Percentiles rank a stretch among this genome's conserved stretches.
Evolutionary conservation across 2,797 vertebrate species (phyloP).

Genomic region (Notoglanidium macrostoma): DNA sequence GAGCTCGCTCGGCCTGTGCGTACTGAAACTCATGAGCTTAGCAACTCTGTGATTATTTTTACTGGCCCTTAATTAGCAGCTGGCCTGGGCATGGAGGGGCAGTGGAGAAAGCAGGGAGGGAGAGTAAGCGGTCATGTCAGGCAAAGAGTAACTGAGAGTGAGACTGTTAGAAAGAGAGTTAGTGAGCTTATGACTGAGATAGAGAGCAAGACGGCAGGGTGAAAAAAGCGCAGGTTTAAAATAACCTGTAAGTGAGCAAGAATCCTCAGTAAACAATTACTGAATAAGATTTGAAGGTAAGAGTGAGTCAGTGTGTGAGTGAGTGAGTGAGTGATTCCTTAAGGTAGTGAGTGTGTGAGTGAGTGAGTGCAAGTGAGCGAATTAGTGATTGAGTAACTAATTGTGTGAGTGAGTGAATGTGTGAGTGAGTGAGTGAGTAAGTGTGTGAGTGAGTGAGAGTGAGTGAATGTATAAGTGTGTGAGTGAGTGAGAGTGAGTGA

Average conservation of each 20-base stretch:
- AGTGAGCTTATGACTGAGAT: background rate
- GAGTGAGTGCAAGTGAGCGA: background rate
- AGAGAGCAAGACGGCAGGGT: background rate
- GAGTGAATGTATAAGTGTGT: too few relatives aligned
- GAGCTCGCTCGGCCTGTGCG: slow-evolving; percentile 57
- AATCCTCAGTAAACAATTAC: background rate
- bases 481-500: too few relatives aligned
- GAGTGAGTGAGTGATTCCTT: background rate
- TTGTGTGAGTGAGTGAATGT: background rate
- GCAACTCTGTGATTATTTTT: slow-evolving; percentile 64
- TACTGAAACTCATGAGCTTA: slow-evolving; percentile 59
- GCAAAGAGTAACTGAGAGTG: background rate
- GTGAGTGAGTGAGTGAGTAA: background rate
- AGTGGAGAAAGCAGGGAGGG: background rate
- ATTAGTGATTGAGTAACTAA: background rate
- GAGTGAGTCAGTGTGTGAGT: background rate
- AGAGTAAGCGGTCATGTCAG: background rate
- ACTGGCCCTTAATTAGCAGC: slow-evolving; percentile 63
- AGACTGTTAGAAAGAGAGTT: background rate
- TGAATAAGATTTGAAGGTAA: background rate
- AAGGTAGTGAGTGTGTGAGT: background rate
- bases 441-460: background rate
- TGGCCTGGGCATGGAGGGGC: slow-evolving; percentile 17
- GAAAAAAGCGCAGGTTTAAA: background rate
- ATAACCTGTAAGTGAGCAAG: background rate